A percentile compares a stretch with the other conserved stretches of the same genome.
These are phyloP conservation scores for Antheraea pernyi DNA, from an alignment of 1,140 invertebrate species.

Conservation along the genomic window DNA sequence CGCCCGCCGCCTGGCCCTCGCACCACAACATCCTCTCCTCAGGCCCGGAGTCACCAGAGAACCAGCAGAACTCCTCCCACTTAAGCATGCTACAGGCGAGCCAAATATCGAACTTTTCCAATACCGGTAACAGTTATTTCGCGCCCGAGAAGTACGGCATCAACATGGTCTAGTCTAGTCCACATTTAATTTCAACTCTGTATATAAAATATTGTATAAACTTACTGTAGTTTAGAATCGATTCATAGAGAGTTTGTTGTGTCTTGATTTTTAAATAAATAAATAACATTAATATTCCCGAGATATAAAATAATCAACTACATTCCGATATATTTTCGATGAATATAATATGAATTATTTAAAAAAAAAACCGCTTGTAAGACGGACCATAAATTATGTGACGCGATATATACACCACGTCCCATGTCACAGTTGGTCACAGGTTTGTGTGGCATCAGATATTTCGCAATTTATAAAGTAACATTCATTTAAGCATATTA, in stretches of 20 bases:
- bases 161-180: constrained; percentile 78
- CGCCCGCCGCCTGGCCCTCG: constrained; percentile 61
- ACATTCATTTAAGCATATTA: too few species aligned
- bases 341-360: too few species aligned
- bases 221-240: neutral
- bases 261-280: neutral
- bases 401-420: too few species aligned
- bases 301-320: neutral
- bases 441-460: too few species aligned
- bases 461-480: too few species aligned
- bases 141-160: constrained; percentile 77
- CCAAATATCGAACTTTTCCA: constrained; percentile 70
- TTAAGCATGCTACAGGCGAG: constrained; percentile 72
- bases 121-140: constrained; percentile 67
- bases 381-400: too few species aligned
- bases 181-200: constrained; percentile 47
- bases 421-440: too few species aligned
- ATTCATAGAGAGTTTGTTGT: neutral
- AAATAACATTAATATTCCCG: neutral
- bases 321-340: neutral
- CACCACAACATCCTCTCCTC: constrained; percentile 71
- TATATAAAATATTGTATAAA: constrained; percentile 18
- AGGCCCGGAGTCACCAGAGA: constrained; percentile 66
- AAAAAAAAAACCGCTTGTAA: too few species aligned
- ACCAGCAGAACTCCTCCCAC: constrained; percentile 67